phyloP scores from a whole-genome alignment of 2,797 vertebrate species.

The Lutjanus campechanus region DNA sequence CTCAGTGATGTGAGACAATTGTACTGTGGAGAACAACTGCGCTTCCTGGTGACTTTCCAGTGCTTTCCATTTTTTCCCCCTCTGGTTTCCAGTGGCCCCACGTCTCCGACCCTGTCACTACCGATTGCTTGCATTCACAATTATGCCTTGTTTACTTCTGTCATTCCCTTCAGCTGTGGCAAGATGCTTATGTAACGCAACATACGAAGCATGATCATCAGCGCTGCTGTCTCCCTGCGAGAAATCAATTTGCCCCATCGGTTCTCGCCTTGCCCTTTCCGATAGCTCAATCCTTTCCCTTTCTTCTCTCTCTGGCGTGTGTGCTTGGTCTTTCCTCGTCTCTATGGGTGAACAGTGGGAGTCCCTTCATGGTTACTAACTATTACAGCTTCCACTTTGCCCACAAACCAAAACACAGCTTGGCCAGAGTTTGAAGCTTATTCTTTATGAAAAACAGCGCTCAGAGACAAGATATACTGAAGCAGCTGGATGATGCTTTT shows the following conservation, averaged over 20 bases:
- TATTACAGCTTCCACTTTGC: conserved; percentile 12
- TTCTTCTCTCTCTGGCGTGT: conserved; percentile 19
- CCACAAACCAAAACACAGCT: conserved; percentile 35
- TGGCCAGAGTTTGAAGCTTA: conserved; percentile 53
- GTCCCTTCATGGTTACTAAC: conserved; percentile 36
- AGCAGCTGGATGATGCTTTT: conserved; percentile 33
- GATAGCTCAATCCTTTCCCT: conserved; percentile 20
- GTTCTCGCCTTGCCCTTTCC: conserved; percentile 56
- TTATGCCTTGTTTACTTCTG: conserved; percentile 67
- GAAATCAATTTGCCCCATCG: conserved; percentile 73
- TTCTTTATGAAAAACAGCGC: conserved; percentile 50
- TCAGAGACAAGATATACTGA: conserved; percentile 29
- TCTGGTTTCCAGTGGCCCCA: conserved; percentile 51
- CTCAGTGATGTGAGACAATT: conserved; percentile 28
- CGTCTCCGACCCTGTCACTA: conserved; percentile 69
- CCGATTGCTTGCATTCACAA: conserved; percentile 52
- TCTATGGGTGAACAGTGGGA: conserved; percentile 33
- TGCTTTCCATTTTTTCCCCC: conserved; percentile 12
- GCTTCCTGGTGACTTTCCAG: conserved; percentile 52
- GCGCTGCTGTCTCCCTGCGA: conserved; percentile 50
- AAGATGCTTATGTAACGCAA: conserved; percentile 74
- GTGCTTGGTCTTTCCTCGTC: conserved; percentile 24
- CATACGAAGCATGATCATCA: conserved; percentile 57
- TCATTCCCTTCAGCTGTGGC: conserved; percentile 65
- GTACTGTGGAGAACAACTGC: conserved; percentile 22